phyloP scores from a whole-genome alignment of 2,113 vertebrate genomes.

The Chionodraco myersi region DNA sequence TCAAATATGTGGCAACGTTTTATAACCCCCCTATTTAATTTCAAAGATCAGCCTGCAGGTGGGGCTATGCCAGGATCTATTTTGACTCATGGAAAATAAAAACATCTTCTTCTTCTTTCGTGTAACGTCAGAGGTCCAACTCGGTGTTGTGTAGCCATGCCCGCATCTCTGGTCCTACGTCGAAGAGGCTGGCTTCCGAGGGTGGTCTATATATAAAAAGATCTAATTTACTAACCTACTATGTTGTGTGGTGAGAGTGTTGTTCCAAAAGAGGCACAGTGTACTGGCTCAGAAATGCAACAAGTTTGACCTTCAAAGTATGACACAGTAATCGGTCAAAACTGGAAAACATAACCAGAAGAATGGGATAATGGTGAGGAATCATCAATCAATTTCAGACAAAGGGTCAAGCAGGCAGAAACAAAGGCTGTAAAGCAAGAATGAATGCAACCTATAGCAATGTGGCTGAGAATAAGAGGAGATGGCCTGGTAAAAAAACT shows the following conservation, averaged over 20 bases:
- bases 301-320: neutral
- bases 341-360: neutral
- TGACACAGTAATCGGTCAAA: neutral
- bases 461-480: neutral
- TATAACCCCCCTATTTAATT: slow-evolving; percentile 5
- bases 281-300: neutral
- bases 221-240: neutral
- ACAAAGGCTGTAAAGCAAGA: neutral
- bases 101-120: neutral
- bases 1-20: slow-evolving; percentile 22
- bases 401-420: neutral
- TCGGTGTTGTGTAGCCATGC: no score
- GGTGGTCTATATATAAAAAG: no score
- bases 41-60: neutral
- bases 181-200: no score
- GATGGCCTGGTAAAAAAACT: neutral
- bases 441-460: neutral
- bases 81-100: neutral
- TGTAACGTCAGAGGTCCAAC: no score
- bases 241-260: neutral
- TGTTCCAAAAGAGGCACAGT: neutral
- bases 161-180: no score
- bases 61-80: neutral
- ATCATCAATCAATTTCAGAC: neutral
- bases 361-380: neutral